phyloP scores from a whole-genome alignment of 2,113 vertebrate genomes.

The Fukomys damarensis region DNA sequence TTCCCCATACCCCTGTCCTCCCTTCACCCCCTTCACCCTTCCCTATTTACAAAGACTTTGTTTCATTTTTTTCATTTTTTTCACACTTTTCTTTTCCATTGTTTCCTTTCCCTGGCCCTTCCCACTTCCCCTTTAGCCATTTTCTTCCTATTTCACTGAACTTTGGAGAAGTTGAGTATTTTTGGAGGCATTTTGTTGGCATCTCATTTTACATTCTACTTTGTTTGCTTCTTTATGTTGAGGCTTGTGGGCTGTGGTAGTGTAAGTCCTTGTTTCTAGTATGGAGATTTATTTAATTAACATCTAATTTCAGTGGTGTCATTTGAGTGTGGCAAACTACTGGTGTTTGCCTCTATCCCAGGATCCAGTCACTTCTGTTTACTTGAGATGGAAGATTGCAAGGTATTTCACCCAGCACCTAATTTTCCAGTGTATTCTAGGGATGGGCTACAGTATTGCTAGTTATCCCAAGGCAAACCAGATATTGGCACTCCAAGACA shows the following conservation, averaged over 20 bases:
- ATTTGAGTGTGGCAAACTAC: neutral
- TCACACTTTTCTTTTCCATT: too few species aligned
- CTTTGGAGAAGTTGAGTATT: neutral
- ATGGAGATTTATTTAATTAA: neutral
- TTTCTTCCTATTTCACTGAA: too few species aligned
- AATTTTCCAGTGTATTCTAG: neutral
- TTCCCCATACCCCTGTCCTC: too few species aligned
- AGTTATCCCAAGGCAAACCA: neutral
- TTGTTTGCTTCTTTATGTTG: neutral
- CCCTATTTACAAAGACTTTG: too few species aligned
- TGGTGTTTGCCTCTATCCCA: neutral
- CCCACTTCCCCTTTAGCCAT: too few species aligned
- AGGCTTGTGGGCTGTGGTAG: neutral
- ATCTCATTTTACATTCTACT: neutral
- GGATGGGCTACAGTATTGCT: neutral
- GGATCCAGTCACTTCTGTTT: neutral
- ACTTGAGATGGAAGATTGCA: neutral
- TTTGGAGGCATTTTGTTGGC: neutral
- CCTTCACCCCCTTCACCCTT: too few species aligned
- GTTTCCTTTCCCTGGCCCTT: too few species aligned
- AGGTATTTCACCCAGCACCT: neutral
- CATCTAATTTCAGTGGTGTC: neutral
- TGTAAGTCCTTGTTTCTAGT: neutral
- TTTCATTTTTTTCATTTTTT: too few species aligned
- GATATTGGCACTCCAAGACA: neutral